Evolutionary conservation across 37 sponge, comb jelly and placozoan genomes (phyloP).

Genomic region (Spongilla lacustris): DNA sequence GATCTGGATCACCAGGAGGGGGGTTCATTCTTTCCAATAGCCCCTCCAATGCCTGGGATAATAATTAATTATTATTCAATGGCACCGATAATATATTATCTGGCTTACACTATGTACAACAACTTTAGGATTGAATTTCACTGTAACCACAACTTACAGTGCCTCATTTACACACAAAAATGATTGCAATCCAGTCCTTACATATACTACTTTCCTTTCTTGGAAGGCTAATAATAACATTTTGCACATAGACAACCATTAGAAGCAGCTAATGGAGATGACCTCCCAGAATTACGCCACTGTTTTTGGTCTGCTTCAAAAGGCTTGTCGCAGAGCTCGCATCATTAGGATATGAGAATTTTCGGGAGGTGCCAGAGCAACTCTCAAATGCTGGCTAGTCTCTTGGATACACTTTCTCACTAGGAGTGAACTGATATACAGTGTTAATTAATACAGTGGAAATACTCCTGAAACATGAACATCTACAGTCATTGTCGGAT

Average conservation of each 20-base stretch:
- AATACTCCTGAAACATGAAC: no score
- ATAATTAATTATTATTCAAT: not conserved
- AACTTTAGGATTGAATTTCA: no score
- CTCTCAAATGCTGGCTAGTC: conserved; percentile 69
- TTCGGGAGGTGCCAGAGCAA: conserved; percentile 53
- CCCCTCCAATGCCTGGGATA: conserved; percentile 74
- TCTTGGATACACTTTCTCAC: conserved; percentile 89
- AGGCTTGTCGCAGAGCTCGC: conserved; percentile 68
- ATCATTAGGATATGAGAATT: conserved; percentile 82
- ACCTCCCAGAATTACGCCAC: conserved; percentile 55
- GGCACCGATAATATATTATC: no score
- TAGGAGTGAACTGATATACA: conserved; percentile 60
- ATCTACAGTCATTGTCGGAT: no score
- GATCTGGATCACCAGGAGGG: conserved; percentile 85
- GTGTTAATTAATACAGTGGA: not conserved
- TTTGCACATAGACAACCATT: conserved; percentile 50
- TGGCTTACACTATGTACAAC: no score
- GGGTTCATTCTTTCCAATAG: conserved; percentile 94
- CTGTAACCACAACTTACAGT: no score
- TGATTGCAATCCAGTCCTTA: no score
- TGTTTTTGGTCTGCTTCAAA: conserved; percentile 66
- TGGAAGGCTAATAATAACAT: no score
- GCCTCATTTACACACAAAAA: no score
- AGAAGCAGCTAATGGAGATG: conserved; percentile 83
- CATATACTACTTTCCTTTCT: no score